Percentiles rank a stretch among this genome's conserved stretches.
phyloP scores from a whole-genome alignment of 2,797 vertebrate genomes.

The Eulemur coronatus region DNA sequence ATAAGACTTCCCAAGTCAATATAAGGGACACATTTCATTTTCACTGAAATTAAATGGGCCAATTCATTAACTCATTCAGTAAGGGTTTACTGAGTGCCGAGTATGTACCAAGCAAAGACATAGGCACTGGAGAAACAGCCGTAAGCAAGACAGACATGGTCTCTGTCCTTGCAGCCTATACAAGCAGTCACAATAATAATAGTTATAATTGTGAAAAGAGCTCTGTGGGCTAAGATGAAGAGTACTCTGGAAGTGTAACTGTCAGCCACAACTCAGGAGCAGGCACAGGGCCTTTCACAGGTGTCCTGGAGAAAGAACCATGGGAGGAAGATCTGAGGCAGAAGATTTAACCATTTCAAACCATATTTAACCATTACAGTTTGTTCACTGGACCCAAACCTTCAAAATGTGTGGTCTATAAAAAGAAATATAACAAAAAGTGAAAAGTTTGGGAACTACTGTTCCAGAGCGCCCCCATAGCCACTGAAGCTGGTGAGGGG shows the following conservation, averaged over 20 bases:
- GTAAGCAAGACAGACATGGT: background rate
- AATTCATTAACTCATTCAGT: slow-evolving; percentile 19
- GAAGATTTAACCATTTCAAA: background rate
- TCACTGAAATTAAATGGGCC: slow-evolving; percentile 29
- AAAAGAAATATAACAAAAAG: background rate
- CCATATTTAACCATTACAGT: background rate
- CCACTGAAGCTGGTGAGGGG: background rate
- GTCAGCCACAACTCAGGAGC: background rate
- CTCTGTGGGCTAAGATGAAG: background rate
- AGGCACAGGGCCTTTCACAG: background rate
- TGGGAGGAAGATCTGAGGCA: background rate
- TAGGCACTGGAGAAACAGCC: background rate
- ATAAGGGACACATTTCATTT: background rate
- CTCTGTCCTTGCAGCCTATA: background rate
- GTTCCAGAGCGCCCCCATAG: background rate
- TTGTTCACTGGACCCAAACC: slow-evolving; percentile 2
- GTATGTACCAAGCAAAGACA: background rate
- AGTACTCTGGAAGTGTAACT: background rate
- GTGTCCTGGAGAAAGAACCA: background rate
- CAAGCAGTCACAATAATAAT: background rate
- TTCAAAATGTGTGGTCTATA: background rate
- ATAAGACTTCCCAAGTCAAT: background rate
- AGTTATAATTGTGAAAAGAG: background rate
- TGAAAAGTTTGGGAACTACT: background rate
- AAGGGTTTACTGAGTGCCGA: background rate